A percentile compares a stretch with the other conserved stretches of the same genome.
phyloP scores from a whole-genome alignment of 2,888 invertebrate species.

The Tenthredo mesomela region DNA sequence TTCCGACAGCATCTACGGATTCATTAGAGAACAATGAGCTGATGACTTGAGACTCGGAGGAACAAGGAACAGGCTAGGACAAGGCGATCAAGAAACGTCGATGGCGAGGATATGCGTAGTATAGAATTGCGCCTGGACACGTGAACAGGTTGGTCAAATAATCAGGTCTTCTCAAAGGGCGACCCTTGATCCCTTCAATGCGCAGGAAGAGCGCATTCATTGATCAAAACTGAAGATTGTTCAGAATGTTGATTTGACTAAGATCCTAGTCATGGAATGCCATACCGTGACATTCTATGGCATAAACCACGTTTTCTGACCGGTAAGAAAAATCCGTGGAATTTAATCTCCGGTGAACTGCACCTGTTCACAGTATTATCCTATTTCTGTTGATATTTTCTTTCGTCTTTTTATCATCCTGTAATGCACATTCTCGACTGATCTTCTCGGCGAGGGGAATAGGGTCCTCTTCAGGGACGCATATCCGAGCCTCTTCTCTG shows the following conservation, averaged over 20 bases:
- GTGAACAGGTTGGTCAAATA: constrained; percentile 25
- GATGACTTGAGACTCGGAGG: constrained; percentile 68
- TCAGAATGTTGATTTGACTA: not conserved
- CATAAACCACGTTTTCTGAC: not conserved
- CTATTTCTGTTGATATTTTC: not conserved
- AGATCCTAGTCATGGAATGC: not conserved
- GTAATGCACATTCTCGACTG: constrained; percentile 9
- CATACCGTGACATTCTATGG: not conserved
- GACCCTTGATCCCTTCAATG: not conserved
- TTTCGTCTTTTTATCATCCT: not conserved
- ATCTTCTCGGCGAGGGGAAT: not conserved
- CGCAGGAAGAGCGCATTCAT: not conserved
- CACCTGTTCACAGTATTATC: constrained; percentile 5
- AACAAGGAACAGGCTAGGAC: constrained; percentile 31
- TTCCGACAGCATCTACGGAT: constrained; percentile 76
- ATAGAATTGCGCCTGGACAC: constrained; percentile 7
- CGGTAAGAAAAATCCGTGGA: not conserved
- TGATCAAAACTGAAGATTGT: not conserved
- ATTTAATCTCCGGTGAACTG: not conserved
- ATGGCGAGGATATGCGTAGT: not conserved
- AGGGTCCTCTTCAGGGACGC: constrained; percentile 41
- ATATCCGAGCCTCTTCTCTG: not conserved
- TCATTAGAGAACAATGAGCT: constrained; percentile 77
- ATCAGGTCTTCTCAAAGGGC: constrained; percentile 11
- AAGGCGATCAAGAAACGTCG: not conserved